Evolutionary conservation across 2,888 invertebrate species (phyloP).

Genomic region (Malacosoma neustria): DNA sequence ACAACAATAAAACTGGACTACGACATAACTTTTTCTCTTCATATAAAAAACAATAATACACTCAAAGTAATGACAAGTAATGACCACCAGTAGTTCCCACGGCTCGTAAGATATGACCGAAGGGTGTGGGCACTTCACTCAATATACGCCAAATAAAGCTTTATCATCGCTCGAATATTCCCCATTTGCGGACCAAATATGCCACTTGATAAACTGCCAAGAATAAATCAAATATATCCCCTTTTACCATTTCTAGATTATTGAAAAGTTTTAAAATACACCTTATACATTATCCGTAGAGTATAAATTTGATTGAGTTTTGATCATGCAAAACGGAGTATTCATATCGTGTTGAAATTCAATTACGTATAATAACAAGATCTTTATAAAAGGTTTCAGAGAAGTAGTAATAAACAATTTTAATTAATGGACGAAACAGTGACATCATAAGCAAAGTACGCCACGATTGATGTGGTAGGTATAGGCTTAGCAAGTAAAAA

Average conservation of each 20-base stretch:
- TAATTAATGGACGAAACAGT: too few species aligned
- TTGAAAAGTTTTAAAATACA: background rate
- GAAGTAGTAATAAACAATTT: too few species aligned
- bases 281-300: background rate
- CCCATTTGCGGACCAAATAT: conserved; percentile 46
- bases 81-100: conserved; percentile 14
- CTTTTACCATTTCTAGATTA: conserved; percentile 7
- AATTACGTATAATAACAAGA: too few species aligned
- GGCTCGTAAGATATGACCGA: conserved; percentile 23
- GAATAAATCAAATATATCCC: conserved; percentile 57
- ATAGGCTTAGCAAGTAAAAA: too few species aligned
- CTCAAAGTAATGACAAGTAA: conserved; percentile 7
- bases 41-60: background rate
- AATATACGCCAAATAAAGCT: conserved; percentile 54
- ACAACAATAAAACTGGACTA: background rate
- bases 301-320: background rate
- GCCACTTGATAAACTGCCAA: conserved; percentile 57
- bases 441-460: too few species aligned
- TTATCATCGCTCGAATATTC: conserved; percentile 51
- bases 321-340: background rate
- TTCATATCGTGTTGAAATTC: too few species aligned
- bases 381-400: too few species aligned
- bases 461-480: too few species aligned
- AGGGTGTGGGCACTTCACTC: conserved; percentile 32
- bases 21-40: background rate